Evolutionary conservation across 1,140 invertebrate genomes (phyloP).

Genomic region (Heterodera carotae): DNA sequence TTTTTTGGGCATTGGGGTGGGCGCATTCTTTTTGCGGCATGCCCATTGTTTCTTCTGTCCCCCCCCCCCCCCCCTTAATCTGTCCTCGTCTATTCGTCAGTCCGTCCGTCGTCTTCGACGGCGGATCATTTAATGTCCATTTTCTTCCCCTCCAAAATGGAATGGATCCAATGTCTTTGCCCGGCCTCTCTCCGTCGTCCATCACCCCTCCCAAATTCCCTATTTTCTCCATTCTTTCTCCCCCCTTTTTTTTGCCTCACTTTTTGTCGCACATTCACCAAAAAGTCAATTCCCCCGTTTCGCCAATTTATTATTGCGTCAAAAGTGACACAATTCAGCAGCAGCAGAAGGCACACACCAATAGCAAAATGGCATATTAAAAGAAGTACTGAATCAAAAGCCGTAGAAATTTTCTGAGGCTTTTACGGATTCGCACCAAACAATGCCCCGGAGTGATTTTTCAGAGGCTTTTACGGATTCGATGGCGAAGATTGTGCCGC

Average conservation of each 20-base stretch:
- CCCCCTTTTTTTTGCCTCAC: background rate
- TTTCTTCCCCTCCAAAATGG: background rate
- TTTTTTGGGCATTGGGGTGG: too few species aligned
- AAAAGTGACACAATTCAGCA: background rate
- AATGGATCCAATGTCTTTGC: background rate
- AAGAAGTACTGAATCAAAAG: too few species aligned
- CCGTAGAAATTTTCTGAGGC: too few species aligned
- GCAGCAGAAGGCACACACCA: background rate
- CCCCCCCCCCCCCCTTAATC: background rate
- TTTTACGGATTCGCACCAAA: too few species aligned
- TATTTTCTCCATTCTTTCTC: too few species aligned
- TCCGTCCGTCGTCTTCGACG: background rate
- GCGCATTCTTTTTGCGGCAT: background rate
- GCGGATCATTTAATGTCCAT: background rate
- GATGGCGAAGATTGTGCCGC: too few species aligned
- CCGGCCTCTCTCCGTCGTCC: too few species aligned
- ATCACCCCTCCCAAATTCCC: background rate
- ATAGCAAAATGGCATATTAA: too few species aligned
- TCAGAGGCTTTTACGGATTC: too few species aligned
- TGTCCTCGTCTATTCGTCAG: background rate
- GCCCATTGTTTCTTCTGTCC: background rate
- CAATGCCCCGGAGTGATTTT: too few species aligned
- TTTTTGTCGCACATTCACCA: background rate
- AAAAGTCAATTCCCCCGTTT: background rate
- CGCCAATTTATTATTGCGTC: background rate